A percentile compares a stretch with the other conserved stretches of the same genome.
These are phyloP conservation scores for Toxostoma redivivum DNA, from an alignment of 2,113 vertebrate genomes.

Conservation along the genomic window DNA sequence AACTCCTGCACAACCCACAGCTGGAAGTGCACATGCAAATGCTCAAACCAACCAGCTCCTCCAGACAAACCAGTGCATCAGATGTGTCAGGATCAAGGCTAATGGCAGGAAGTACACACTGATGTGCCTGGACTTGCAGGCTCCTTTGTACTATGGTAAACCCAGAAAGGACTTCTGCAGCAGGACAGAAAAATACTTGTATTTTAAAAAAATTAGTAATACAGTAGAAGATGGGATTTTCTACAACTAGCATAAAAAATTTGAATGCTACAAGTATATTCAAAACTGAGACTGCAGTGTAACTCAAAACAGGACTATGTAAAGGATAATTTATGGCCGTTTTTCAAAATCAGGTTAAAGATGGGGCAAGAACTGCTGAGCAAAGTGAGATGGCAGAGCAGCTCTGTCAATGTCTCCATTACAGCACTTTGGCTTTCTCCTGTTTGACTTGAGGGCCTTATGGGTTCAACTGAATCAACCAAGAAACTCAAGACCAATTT, in stretches of 20 bases:
- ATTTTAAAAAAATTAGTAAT: background rate
- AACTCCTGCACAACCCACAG: background rate
- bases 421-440: background rate
- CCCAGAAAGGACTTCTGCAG: background rate
- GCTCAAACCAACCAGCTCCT: conserved; percentile 21
- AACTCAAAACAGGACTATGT: background rate
- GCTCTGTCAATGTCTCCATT: background rate
- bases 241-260: background rate
- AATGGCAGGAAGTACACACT: background rate
- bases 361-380: background rate
- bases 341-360: background rate
- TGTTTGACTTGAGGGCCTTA: background rate
- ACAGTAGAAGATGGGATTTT: background rate
- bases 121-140: conserved; percentile 35
- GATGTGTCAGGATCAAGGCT: background rate
- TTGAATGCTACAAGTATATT: background rate
- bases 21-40: conserved; percentile 43
- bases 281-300: background rate
- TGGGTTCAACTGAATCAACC: background rate
- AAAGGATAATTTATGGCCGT: background rate
- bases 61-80: conserved; percentile 30
- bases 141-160: background rate
- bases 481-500: background rate
- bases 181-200: background rate
- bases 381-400: background rate